These are phyloP conservation scores for Sisyra terminalis DNA, from an alignment of 2,888 invertebrate genomes.

Conservation along the genomic window DNA sequence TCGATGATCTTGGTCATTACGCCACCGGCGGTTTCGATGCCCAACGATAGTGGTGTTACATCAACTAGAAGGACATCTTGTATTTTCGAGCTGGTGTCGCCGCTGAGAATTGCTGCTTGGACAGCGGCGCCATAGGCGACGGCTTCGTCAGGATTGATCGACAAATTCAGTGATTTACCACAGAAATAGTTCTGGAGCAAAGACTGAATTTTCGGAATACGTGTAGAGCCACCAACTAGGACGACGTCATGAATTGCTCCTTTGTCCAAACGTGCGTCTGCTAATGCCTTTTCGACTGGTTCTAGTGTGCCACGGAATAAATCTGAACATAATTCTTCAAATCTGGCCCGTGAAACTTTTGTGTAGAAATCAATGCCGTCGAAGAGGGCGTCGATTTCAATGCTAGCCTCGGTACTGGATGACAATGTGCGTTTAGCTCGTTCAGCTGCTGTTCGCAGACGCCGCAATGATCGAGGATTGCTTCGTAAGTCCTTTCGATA, in stretches of 20 bases:
- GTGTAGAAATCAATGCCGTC: conserved; percentile 42
- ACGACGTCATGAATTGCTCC: conserved; percentile 60
- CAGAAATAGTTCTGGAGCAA: conserved; percentile 60
- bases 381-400: conserved; percentile 32
- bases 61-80: conserved; percentile 41
- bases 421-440: conserved; percentile 32
- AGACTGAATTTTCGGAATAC: conserved; percentile 64
- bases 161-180: conserved; percentile 52
- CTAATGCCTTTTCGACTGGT: conserved; percentile 62
- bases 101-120: conserved; percentile 54
- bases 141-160: conserved; percentile 68
- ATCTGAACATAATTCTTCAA: conserved; percentile 59
- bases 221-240: conserved; percentile 65
- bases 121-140: conserved; percentile 66
- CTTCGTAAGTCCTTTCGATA: conserved; percentile 28
- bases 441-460: conserved; percentile 33
- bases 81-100: conserved; percentile 38
- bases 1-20: conserved; percentile 51
- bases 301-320: conserved; percentile 55
- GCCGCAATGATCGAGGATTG: conserved; percentile 28
- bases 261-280: conserved; percentile 64
- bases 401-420: conserved; percentile 31
- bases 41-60: conserved; percentile 31
- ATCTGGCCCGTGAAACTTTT: conserved; percentile 56
- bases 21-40: conserved; percentile 34